phyloP scores from a whole-genome alignment of 2,113 vertebrate genomes.

The Dissostichus mawsoni region DNA sequence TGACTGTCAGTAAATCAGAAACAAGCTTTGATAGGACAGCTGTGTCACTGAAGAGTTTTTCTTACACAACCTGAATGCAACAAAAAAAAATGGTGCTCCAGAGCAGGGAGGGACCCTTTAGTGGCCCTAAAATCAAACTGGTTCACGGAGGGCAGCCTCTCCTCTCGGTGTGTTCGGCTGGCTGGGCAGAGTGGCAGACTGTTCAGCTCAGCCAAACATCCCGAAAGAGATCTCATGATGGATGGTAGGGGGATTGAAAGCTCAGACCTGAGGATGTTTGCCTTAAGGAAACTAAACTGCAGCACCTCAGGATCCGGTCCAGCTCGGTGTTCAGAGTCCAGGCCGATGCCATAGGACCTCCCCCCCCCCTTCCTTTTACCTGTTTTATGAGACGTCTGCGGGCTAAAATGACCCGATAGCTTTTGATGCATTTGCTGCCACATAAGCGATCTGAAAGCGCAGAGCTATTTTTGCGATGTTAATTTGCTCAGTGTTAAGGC shows the following conservation, averaged over 20 bases:
- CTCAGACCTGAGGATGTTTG: conserved; percentile 37
- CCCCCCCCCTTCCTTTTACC: background rate
- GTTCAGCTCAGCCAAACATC: conserved; percentile 44
- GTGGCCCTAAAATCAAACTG: conserved; percentile 38
- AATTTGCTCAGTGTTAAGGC: conserved; percentile 92
- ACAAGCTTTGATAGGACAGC: conserved; percentile 41
- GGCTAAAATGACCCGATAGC: conserved; percentile 82
- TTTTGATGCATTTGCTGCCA: conserved; percentile 74
- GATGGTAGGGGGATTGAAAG: conserved; percentile 44
- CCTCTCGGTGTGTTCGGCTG: conserved; percentile 10
- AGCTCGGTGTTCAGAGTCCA: conserved; percentile 44
- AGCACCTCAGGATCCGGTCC: conserved; percentile 50
- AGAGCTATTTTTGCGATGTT: conserved; percentile 87
- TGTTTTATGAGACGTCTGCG: conserved; percentile 45
- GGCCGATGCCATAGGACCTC: conserved; percentile 14
- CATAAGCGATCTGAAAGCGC: conserved; percentile 79
- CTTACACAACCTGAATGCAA: conserved; percentile 22
- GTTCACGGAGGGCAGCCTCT: conserved; percentile 14
- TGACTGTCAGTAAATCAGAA: conserved; percentile 33
- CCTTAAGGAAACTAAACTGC: conserved; percentile 47
- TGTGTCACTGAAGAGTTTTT: conserved; percentile 37
- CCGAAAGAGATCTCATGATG: conserved; percentile 68
- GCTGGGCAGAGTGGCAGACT: conserved; percentile 37
- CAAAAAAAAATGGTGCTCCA: background rate
- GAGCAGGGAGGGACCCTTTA: conserved; percentile 8